Conservation (phyloP, 2,888 invertebrate species). For the Caenorhabditis becei region DNA sequence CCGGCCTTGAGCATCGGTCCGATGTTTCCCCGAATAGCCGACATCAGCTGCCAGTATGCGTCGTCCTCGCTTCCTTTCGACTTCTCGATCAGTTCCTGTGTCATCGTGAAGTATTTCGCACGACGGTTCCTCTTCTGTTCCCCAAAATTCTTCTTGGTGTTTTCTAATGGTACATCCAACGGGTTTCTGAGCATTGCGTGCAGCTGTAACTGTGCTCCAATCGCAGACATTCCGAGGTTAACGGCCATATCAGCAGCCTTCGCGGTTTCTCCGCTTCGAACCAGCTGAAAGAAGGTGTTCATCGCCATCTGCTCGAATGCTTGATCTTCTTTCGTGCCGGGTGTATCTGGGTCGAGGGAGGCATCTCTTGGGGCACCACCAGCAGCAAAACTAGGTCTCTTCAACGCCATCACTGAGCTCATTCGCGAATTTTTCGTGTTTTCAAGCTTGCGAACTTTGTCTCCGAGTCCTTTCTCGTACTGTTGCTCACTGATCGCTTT, state of each 20-base stretch:
- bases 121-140: conserved; percentile 44
- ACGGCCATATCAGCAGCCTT: conserved; percentile 54
- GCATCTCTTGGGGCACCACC: conserved; percentile 41
- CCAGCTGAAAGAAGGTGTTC: conserved; percentile 39
- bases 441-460: conserved; percentile 43
- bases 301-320: conserved; percentile 30
- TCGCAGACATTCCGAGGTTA: conserved; percentile 49
- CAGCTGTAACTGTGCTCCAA: conserved; percentile 45
- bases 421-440: conserved; percentile 16
- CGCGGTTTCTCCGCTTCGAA: conserved; percentile 43
- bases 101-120: conserved; percentile 55
- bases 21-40: conserved; percentile 51
- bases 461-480: conserved; percentile 46
- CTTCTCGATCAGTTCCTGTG: conserved; percentile 34
- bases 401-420: conserved; percentile 49
- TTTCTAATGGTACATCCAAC: conserved; percentile 37
- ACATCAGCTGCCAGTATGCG: conserved; percentile 25
- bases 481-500: conserved; percentile 59
- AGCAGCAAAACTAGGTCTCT: conserved; percentile 30
- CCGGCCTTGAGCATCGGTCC: conserved; percentile 38
- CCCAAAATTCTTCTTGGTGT: conserved; percentile 29
- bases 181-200: conserved; percentile 53
- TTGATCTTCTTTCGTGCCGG: conserved; percentile 52
- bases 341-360: conserved; percentile 47
- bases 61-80: conserved; percentile 39